Percentiles rank a stretch among this genome's conserved stretches.
These are phyloP conservation scores for Hirtodrosophila histrioides DNA, from an alignment of 2,888 invertebrate species.

Conservation along the genomic window DNA sequence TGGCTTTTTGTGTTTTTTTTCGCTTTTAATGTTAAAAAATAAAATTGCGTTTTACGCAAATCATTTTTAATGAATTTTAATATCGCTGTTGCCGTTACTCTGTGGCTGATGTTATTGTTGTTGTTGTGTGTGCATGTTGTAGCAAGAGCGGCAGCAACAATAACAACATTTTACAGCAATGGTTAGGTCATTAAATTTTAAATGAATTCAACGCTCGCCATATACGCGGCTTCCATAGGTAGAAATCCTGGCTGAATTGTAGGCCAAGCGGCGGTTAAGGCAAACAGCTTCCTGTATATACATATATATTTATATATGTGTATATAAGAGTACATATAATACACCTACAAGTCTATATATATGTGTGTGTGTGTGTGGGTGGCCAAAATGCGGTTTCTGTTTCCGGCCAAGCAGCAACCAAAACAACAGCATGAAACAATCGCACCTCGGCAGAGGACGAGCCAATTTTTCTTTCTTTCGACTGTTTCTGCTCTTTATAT, in stretches of 20 bases:
- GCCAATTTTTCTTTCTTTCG: constrained; percentile 49
- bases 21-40: constrained; percentile 61
- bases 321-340: constrained; percentile 4
- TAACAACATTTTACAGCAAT: constrained; percentile 52
- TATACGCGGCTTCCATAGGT: constrained; percentile 31
- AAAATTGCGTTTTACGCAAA: constrained; percentile 81
- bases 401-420: constrained; percentile 57
- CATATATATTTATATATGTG: constrained; percentile 7
- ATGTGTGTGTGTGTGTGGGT: constrained; percentile 13
- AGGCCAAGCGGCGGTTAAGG: constrained; percentile 50
- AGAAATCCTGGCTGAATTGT: constrained; percentile 48
- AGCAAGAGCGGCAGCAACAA: constrained; percentile 27
- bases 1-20: constrained; percentile 5
- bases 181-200: constrained; percentile 79
- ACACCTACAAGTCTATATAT: constrained; percentile 13
- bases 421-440: constrained; percentile 40
- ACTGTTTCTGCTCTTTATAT: constrained; percentile 20
- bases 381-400: constrained; percentile 69
- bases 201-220: constrained; percentile 68
- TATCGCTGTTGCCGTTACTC: constrained; percentile 46
- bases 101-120: constrained; percentile 25
- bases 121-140: constrained; percentile 38
- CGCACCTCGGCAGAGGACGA: constrained; percentile 43
- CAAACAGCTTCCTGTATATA: constrained; percentile 31
- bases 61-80: constrained; percentile 81